These are phyloP conservation scores for Atractosteus spatula DNA, from an alignment of 2,113 vertebrate species.

Conservation along the genomic window DNA sequence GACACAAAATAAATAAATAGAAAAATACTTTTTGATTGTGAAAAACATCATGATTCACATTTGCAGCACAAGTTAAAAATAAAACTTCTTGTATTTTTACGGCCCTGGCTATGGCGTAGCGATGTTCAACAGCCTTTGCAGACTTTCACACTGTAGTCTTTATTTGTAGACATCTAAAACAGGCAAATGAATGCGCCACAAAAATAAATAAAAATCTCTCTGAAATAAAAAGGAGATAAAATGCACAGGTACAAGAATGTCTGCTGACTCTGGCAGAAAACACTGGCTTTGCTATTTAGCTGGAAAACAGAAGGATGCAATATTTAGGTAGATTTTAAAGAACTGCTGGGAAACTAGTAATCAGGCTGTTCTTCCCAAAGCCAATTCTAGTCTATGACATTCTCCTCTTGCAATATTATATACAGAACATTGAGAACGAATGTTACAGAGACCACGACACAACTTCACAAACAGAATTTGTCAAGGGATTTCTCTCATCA, in stretches of 20 bases:
- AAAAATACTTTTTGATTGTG: too few relatives aligned
- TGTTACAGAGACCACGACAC: slow-evolving; percentile 64
- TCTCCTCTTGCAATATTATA: slow-evolving; percentile 51
- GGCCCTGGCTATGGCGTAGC: too few relatives aligned
- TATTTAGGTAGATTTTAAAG: too few relatives aligned
- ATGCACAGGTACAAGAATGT: slow-evolving; percentile 19
- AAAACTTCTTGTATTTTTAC: too few relatives aligned
- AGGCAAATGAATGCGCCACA: background rate
- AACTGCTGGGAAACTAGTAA: background rate
- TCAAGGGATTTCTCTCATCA: slow-evolving; percentile 34
- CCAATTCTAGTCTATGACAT: slow-evolving; percentile 6
- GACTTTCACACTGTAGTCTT: slow-evolving; percentile 16
- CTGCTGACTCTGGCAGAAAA: background rate
- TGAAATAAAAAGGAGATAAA: slow-evolving; percentile 22
- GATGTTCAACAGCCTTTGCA: background rate
- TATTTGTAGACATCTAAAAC: slow-evolving; percentile 44
- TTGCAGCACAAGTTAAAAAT: too few relatives aligned
- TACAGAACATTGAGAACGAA: slow-evolving; percentile 60
- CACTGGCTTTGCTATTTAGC: background rate
- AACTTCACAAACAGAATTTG: slow-evolving; percentile 50
- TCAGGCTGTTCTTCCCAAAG: slow-evolving; percentile 31
- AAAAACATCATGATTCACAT: too few relatives aligned
- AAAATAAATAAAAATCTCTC: slow-evolving; percentile 21
- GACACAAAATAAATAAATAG: too few relatives aligned
- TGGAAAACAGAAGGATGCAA: background rate